Percentiles rank a stretch among this genome's conserved stretches.
phyloP scores from a whole-genome alignment of 2,888 invertebrate genomes.

The Andrena marginata region DNA sequence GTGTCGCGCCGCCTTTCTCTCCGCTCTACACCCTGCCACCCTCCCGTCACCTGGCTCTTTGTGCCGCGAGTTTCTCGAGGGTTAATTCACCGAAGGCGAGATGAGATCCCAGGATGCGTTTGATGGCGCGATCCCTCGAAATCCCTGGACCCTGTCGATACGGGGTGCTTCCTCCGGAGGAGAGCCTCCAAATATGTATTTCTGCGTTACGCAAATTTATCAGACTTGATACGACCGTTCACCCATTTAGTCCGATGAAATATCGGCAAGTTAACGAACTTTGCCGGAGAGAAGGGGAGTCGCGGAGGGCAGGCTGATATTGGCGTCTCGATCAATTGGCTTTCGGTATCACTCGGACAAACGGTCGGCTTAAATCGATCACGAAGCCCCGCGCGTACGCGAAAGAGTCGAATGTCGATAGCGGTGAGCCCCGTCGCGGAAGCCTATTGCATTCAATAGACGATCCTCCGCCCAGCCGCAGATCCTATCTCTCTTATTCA shows the following conservation, averaged over 20 bases:
- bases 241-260: no score
- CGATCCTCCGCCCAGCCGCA: slow-evolving; percentile 42
- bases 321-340: slow-evolving; percentile 59
- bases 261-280: slow-evolving; percentile 33
- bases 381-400: slow-evolving; percentile 57
- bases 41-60: slow-evolving; percentile 8
- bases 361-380: slow-evolving; percentile 65
- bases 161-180: no score
- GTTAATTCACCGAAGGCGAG: slow-evolving; percentile 14
- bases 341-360: slow-evolving; percentile 63
- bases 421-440: slow-evolving; percentile 52
- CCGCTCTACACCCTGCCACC: slow-evolving; percentile 1
- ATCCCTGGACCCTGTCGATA: neutral
- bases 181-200: no score
- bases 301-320: slow-evolving; percentile 32
- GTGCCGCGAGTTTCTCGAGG: slow-evolving; percentile 2
- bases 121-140: slow-evolving; percentile 1
- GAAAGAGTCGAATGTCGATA: slow-evolving; percentile 65
- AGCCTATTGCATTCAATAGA: slow-evolving; percentile 66
- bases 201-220: no score
- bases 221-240: no score
- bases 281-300: neutral
- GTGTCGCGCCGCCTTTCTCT: slow-evolving; percentile 15
- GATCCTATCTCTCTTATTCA: slow-evolving; percentile 66
- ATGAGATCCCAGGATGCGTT: slow-evolving; percentile 10